Evolutionary conservation across 2,113 vertebrate species (phyloP), one percentile per base, ranked within the genome.

Genomic region (Phylloscopus whistleri): DNA sequence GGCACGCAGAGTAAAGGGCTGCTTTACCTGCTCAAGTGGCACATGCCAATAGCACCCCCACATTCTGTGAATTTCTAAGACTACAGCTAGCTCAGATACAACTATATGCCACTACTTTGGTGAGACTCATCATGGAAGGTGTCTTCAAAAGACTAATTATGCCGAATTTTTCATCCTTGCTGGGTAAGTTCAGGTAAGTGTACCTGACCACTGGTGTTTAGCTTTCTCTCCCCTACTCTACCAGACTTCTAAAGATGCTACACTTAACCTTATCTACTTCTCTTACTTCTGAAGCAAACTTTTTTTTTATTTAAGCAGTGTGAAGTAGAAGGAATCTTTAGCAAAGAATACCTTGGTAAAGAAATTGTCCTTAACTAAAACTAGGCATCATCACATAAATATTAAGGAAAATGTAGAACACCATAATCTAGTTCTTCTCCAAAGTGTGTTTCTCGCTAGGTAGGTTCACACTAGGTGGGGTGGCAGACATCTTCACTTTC

Each of bases 21-120:
- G 48, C 39, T 78, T 46, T 11, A 58, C 19, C 17, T 55, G 44
- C 70, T 69, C 1, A 0, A 46, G 13, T 2, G 11, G 59, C 33
- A 56, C 11, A 2, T 0, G 4, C 43, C 18, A 7, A 62, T 0
- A 52, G 14, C 48, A 55, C 10, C 49, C 27, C 67, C 10, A 21
- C 13, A 1, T 44, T 62, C 35, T 13, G 7, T 3, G 16, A 77
- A 27, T 64, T 53, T 46, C 20, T 0, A 1, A 41, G 46, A 58
- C 41, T 41, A 74, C 56, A 87, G 39, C 46, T 39, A 63, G 9
- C 19, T 81, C 76, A 67, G 41, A 7, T 14, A 46, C 1, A 23
- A 58, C 41, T 53, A 16, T 3, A 31, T 7, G 35, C 19, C 21
- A 48, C 27, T 44, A 23, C 31, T 78, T 51, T 17, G 43, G 21